Evolutionary conservation across 1,140 invertebrate genomes (phyloP).

Genomic region (Formica exsecta): DNA sequence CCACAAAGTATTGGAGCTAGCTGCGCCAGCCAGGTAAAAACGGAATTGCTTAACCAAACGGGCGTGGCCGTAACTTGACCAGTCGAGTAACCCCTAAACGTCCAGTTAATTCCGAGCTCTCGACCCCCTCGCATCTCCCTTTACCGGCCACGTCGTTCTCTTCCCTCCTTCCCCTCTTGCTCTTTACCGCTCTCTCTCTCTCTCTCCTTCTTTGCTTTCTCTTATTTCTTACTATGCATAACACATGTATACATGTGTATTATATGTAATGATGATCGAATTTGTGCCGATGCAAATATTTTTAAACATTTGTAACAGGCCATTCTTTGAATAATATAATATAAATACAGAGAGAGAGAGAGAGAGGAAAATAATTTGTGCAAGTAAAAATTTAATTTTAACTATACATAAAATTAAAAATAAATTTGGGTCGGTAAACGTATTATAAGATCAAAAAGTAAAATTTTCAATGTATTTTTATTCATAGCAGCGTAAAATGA

Average conservation of each 20-base stretch:
- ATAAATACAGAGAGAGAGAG: not conserved
- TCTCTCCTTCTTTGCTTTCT: constrained; percentile 27
- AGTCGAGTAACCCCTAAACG: constrained; percentile 81
- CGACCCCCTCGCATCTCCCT: constrained; percentile 43
- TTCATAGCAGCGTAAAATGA: not conserved
- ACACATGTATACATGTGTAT: not conserved
- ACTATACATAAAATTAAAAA: not conserved
- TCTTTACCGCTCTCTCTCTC: constrained; percentile 53
- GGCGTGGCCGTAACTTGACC: constrained; percentile 79
- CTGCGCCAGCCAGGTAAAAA: constrained; percentile 69
- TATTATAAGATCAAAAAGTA: not conserved
- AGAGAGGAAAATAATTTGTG: not conserved
- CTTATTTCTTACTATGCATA: not conserved
- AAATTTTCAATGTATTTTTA: not conserved
- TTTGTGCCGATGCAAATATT: constrained; percentile 32
- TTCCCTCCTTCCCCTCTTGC: not conserved
- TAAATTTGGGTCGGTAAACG: not conserved
- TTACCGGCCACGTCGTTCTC: not conserved
- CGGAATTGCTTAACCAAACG: constrained; percentile 75
- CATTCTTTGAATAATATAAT: not conserved
- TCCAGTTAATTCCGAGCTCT: constrained; percentile 84
- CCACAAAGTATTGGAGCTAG: constrained; percentile 71
- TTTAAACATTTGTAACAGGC: not conserved
- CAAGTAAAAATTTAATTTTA: not conserved
- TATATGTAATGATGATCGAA: constrained; percentile 14